These are phyloP conservation scores for Oncorhynchus kisutch DNA, from an alignment of 2,113 vertebrate species.

Conservation along the genomic window DNA sequence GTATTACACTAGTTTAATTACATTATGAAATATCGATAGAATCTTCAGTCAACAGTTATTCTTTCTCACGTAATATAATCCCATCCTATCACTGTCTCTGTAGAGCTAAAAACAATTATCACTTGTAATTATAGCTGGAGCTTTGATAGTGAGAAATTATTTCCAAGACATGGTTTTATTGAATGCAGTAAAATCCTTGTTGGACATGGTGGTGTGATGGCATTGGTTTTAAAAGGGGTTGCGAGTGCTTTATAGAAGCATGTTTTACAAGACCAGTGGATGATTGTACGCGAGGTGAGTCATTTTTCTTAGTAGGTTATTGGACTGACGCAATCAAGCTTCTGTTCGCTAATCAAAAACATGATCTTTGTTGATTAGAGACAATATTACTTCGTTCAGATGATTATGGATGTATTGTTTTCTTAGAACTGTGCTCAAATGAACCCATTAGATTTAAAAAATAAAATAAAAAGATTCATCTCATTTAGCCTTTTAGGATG, in stretches of 20 bases:
- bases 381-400: not conserved
- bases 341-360: not conserved
- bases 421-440: not conserved
- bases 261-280: not conserved
- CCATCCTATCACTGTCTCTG: not conserved
- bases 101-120: not conserved
- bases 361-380: not conserved
- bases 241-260: not conserved
- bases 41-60: no score
- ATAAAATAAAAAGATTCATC: not conserved
- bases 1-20: no score
- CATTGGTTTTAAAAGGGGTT: not conserved
- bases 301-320: not conserved
- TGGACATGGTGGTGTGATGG: not conserved
- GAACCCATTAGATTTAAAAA: not conserved
- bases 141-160: not conserved
- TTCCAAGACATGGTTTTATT: not conserved
- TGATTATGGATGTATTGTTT: not conserved
- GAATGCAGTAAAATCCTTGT: not conserved
- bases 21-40: no score
- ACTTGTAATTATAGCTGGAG: not conserved
- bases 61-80: no score
- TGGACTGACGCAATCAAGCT: not conserved
- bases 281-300: not conserved
- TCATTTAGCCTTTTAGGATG: not conserved